phyloP scores from a whole-genome alignment of 2,113 vertebrate species.

The Accipiter cooperii region DNA sequence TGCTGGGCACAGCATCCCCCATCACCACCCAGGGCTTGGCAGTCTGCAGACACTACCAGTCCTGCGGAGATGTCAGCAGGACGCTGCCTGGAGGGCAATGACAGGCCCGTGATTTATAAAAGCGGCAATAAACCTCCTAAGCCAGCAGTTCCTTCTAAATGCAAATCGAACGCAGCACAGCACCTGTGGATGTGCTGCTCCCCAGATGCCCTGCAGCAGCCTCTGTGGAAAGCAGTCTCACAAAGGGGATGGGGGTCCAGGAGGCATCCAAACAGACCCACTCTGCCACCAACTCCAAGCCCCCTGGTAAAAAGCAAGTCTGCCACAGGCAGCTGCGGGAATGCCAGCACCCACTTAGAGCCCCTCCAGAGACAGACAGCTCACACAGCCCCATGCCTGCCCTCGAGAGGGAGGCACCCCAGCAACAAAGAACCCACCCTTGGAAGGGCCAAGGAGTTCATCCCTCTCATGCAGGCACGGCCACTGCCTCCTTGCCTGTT shows the following conservation, averaged over 20 bases:
- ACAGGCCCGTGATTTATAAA: neutral
- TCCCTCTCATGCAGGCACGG: neutral
- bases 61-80: neutral
- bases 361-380: neutral
- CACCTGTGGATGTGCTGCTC: neutral
- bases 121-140: neutral
- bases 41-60: neutral
- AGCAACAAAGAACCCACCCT: too few species aligned
- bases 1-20: neutral
- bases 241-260: neutral
- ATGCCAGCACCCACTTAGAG: neutral
- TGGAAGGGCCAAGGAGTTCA: neutral
- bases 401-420: neutral
- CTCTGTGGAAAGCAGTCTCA: neutral
- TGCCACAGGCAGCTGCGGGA: neutral
- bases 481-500: neutral
- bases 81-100: neutral
- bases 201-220: neutral
- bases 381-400: neutral
- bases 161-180: neutral
- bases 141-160: neutral
- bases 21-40: neutral
- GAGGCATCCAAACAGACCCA: neutral
- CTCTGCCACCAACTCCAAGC: neutral
- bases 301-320: neutral